phyloP scores from a whole-genome alignment of 1,140 invertebrate species.

The Neotoxoptera formosana region DNA sequence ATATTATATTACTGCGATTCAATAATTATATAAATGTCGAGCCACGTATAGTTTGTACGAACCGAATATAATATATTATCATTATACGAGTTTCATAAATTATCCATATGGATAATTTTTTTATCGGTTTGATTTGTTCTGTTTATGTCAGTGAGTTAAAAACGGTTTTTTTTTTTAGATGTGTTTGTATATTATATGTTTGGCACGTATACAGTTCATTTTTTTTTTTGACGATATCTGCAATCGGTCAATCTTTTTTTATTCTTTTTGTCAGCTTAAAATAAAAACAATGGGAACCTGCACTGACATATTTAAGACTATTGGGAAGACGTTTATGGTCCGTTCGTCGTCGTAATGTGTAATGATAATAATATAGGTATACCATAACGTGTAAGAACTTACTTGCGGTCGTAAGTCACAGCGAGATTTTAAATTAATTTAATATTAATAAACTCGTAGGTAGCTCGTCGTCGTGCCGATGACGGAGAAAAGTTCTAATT shows the following conservation, averaged over 20 bases:
- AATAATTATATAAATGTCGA: neutral
- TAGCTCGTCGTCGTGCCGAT: neutral
- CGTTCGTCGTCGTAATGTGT: no score
- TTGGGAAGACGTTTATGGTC: no score
- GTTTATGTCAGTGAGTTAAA: neutral
- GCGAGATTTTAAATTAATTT: no score
- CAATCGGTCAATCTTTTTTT: neutral
- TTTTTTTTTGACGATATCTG: neutral
- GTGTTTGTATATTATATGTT: neutral
- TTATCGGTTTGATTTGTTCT: neutral
- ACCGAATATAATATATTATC: neutral
- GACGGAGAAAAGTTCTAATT: conserved; percentile 16
- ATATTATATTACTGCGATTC: neutral
- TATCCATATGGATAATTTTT: conserved; percentile 2
- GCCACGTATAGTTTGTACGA: neutral
- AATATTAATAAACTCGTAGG: neutral
- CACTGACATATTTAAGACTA: no score
- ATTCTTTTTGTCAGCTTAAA: neutral
- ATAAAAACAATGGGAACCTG: neutral
- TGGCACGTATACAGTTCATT: neutral
- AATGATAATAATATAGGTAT: neutral
- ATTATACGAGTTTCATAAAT: neutral
- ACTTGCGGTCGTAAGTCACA: neutral
- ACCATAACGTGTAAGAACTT: no score
- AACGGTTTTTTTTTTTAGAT: neutral